phyloP scores from a whole-genome alignment of 1,140 invertebrate species.

The Temnothorax curvispinosus region DNA sequence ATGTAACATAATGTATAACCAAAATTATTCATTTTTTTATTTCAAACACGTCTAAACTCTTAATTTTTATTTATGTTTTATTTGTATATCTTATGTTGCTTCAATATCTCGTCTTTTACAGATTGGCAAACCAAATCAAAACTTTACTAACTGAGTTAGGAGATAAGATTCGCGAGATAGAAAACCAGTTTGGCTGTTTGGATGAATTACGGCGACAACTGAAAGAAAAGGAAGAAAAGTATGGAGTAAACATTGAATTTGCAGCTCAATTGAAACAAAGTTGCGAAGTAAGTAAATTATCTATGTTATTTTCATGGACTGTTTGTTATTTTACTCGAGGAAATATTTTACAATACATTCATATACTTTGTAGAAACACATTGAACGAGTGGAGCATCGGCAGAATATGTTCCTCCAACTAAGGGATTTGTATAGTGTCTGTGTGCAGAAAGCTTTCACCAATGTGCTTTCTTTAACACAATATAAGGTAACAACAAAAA shows the following conservation, averaged over 20 bases:
- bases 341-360: not conserved
- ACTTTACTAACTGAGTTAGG: slow-evolving; percentile 64
- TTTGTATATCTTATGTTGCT: not conserved
- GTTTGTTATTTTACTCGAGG: not conserved
- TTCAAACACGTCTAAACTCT: slow-evolving; percentile 4
- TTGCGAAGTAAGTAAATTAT: slow-evolving; percentile 72
- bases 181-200: slow-evolving; percentile 75
- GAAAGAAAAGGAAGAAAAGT: slow-evolving; percentile 74
- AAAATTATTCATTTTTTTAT: not conserved
- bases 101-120: slow-evolving; percentile 56
- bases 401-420: slow-evolving; percentile 81
- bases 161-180: slow-evolving; percentile 76
- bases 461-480: slow-evolving; percentile 84
- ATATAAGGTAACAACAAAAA: slow-evolving; percentile 81
- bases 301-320: not conserved
- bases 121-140: slow-evolving; percentile 73
- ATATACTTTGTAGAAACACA: slow-evolving; percentile 79
- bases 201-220: slow-evolving; percentile 75
- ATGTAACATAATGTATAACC: slow-evolving; percentile 24
- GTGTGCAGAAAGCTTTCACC: slow-evolving; percentile 85
- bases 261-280: slow-evolving; percentile 69
- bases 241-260: slow-evolving; percentile 66
- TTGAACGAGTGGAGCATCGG: slow-evolving; percentile 77
- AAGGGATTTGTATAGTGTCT: slow-evolving; percentile 82
- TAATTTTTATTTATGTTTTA: slow-evolving; percentile 18